Evolutionary conservation across 2,888 invertebrate genomes (phyloP), one percentile per base, ranked within the genome.

Genomic region (Parnassius apollo): DNA sequence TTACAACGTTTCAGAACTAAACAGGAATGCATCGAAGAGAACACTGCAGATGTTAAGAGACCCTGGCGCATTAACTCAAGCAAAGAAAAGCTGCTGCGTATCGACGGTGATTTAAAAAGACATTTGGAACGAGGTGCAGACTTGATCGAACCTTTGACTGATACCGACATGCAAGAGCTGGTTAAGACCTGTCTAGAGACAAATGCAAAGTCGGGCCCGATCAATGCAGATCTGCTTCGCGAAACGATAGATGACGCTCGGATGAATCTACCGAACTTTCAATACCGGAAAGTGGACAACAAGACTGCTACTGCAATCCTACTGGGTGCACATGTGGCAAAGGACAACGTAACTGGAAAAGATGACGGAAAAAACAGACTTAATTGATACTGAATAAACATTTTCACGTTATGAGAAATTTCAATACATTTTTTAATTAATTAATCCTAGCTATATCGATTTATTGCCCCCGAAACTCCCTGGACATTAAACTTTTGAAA

Each of bases 31-130:
- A 10, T 66, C 1, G 75, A 77, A 2, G 71, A 67, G 48, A 57
- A 66, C 1, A 70, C 64, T 2, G 56, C 73, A 3, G 90, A 91
- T 65, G 82, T 84, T 0, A 88, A 86, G 61, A 75, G 85, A 49
- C 88, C 88, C 0, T 90, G 91, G 91, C 82, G 90, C 7, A 89
- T 84, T 2, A 75, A 91, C 66, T 80, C 88, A 0, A 82, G 71
- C 61, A 87, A 82, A 68, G 91, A 91, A 65, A 86, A 80, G 64
- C 75, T 91, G 2, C 66, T 86, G 2, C 84, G 88, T 9, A 84
- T 91, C 35, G 83, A 91, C 44, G 77, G 73, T 55, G 86, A 89
- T 61, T 68, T 91, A 1, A 86, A 84, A 68, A 75, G 82, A n/a
- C 88, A 90, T 59, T 65, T 75, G 2, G 88, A 88, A 55, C 81